Evolutionary conservation across 1,140 invertebrate genomes (phyloP).

Genomic region (Atta cephalotes): DNA sequence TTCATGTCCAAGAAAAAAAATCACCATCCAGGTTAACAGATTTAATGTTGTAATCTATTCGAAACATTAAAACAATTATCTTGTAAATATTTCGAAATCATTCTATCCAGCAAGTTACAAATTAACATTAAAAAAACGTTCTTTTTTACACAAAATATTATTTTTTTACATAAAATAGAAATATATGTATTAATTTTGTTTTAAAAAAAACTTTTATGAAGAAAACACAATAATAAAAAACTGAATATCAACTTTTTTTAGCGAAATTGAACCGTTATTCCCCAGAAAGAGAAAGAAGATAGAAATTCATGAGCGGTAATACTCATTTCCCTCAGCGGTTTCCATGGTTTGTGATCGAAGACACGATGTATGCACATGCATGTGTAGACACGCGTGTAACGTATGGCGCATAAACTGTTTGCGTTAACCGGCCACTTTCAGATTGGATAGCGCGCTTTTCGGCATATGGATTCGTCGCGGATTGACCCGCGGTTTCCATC

Average conservation of each 20-base stretch:
- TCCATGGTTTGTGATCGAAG: conserved; percentile 70
- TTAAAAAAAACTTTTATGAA: not conserved
- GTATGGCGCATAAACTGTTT: conserved; percentile 79
- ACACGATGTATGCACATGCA: conserved; percentile 56
- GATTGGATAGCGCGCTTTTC: conserved; percentile 79
- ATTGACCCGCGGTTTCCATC: conserved; percentile 75
- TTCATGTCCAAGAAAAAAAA: no score
- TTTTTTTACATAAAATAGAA: not conserved
- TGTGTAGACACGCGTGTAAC: conserved; percentile 65
- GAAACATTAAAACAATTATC: no score
- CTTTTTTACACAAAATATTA: no score
- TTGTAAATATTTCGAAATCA: no score
- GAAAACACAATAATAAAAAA: not conserved
- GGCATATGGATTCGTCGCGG: conserved; percentile 80
- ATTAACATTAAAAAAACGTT: no score
- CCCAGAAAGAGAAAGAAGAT: not conserved
- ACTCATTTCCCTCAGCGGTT: conserved; percentile 66
- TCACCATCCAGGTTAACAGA: no score
- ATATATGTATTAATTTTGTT: not conserved
- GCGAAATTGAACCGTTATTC: not conserved
- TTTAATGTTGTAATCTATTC: no score
- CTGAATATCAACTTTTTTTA: not conserved
- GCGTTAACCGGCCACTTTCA: conserved; percentile 74
- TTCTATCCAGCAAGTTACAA: no score
- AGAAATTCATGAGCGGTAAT: conserved; percentile 29